Evolutionary conservation across 2,113 vertebrate genomes (phyloP).

Genomic region (Ascaphus truei): DNA sequence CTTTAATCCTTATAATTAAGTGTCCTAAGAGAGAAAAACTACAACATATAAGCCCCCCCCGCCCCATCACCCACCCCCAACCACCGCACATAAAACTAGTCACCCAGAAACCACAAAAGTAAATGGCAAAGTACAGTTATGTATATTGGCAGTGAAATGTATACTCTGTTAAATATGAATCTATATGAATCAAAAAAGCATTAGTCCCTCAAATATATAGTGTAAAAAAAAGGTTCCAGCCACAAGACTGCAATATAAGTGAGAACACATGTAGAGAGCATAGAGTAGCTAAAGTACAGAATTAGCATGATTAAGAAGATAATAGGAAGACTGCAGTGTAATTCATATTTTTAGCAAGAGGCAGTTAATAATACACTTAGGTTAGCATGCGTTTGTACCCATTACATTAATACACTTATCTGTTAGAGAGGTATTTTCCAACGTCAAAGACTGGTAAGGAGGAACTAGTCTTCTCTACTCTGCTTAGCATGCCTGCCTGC

Average conservation of each 20-base stretch:
- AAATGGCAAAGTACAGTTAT: neutral
- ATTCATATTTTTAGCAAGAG: neutral
- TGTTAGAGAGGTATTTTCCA: conserved; percentile 9
- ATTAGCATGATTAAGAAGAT: too few relatives aligned
- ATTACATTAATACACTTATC: conserved; percentile 5
- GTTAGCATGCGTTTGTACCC: neutral
- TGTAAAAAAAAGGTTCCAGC: too few relatives aligned
- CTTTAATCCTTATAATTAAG: neutral
- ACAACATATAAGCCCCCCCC: neutral
- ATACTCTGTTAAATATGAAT: too few relatives aligned
- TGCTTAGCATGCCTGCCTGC: neutral
- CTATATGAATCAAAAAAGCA: neutral
- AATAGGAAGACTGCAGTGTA: neutral
- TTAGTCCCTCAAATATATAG: neutral
- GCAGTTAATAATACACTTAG: neutral
- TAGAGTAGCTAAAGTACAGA: too few relatives aligned
- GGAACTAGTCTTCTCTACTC: neutral
- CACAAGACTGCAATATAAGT: too few relatives aligned
- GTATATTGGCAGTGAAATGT: neutral
- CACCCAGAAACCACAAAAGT: neutral
- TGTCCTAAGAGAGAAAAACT: neutral
- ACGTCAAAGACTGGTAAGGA: neutral
- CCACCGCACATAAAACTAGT: neutral
- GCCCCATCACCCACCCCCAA: neutral
- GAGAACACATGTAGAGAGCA: too few relatives aligned